Evolutionary conservation across 2,888 invertebrate species (phyloP).

Genomic region (Protodeltote pygarga): DNA sequence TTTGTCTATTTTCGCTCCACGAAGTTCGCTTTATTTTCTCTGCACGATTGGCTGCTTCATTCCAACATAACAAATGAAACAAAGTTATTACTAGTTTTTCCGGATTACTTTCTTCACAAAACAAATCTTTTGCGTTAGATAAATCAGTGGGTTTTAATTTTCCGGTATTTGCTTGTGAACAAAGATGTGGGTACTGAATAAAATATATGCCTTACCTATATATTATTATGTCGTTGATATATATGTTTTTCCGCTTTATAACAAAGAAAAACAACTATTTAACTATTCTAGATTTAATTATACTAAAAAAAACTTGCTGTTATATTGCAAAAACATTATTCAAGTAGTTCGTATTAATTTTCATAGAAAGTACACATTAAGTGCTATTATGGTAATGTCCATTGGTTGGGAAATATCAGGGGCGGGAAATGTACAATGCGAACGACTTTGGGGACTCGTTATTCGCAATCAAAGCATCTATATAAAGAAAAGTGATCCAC

Average conservation of each 20-base stretch:
- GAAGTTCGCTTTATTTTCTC: slow-evolving; percentile 80
- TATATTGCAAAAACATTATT: slow-evolving; percentile 45
- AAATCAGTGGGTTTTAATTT: slow-evolving; percentile 41
- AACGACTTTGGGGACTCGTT: slow-evolving; percentile 39
- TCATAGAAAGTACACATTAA: slow-evolving; percentile 52
- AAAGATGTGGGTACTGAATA: slow-evolving; percentile 10
- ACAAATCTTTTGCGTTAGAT: slow-evolving; percentile 43
- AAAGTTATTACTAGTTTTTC: slow-evolving; percentile 76
- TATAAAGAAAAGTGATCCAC: slow-evolving; percentile 40
- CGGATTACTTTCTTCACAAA: slow-evolving; percentile 73
- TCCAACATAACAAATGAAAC: slow-evolving; percentile 79
- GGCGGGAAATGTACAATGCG: slow-evolving; percentile 47
- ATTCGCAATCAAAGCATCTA: slow-evolving; percentile 47
- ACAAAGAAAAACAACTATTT: too few species aligned
- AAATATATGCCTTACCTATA: slow-evolving; percentile 8
- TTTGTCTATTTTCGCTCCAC: slow-evolving; percentile 84
- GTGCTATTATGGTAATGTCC: slow-evolving; percentile 47
- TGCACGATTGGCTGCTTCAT: slow-evolving; percentile 80
- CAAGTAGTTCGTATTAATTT: slow-evolving; percentile 56
- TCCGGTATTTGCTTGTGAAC: slow-evolving; percentile 8
- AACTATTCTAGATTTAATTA: too few species aligned
- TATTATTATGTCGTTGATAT: too few species aligned
- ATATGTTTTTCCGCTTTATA: too few species aligned
- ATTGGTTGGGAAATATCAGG: slow-evolving; percentile 42
- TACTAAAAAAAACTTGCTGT: slow-evolving; percentile 11